Evolutionary conservation across 2,888 invertebrate genomes (phyloP).

Genomic region (Yponomeuta cagnagella): DNA sequence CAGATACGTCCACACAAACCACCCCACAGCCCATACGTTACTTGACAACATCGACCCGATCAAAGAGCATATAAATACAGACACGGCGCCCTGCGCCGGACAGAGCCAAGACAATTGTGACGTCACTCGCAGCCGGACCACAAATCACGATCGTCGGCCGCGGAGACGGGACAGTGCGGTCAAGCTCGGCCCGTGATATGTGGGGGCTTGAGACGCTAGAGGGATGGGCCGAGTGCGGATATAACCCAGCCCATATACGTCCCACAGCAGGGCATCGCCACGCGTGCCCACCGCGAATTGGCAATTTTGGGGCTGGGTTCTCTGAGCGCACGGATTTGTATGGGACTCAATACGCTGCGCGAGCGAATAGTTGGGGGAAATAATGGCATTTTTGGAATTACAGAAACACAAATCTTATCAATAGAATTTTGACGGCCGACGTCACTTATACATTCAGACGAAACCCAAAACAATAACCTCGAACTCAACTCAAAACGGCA

Average conservation of each 20-base stretch:
- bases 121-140: slow-evolving; percentile 69
- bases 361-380: no score
- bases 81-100: not conserved
- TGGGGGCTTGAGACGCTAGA: not conserved
- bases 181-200: not conserved
- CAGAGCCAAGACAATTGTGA: slow-evolving; percentile 67
- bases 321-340: no score
- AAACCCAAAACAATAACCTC: no score
- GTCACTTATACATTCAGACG: no score
- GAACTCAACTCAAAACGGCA: not conserved
- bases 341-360: no score
- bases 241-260: no score
- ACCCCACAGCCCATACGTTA: not conserved
- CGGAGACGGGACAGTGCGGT: not conserved
- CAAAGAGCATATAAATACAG: not conserved
- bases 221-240: not conserved
- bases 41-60: not conserved
- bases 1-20: not conserved
- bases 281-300: no score
- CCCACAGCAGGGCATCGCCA: no score
- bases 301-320: no score
- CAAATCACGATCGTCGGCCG: slow-evolving; percentile 58
- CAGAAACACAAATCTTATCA: no score
- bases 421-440: no score
- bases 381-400: no score